A percentile compares a stretch with the other conserved stretches of the same genome.
Evolutionary conservation across 2,113 vertebrate species (phyloP).

Genomic region (Gobiocypris rarus): DNA sequence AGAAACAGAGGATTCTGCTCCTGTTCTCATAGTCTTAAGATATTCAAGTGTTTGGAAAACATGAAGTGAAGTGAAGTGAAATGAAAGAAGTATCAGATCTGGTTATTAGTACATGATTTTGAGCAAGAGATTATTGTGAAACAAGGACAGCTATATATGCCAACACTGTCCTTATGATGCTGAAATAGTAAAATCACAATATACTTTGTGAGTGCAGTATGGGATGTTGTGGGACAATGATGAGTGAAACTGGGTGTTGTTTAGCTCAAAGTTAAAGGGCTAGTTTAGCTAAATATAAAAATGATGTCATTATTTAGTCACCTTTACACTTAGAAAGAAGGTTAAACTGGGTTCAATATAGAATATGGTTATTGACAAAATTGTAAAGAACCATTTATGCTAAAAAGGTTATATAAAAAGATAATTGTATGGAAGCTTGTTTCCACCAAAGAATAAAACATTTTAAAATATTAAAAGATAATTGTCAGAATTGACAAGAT

Average conservation of each 20-base stretch:
- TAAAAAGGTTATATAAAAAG: too few species aligned
- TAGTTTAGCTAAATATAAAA: not conserved
- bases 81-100: not conserved
- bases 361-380: too few species aligned
- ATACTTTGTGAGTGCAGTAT: not conserved
- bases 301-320: not conserved
- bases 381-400: too few species aligned
- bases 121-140: conserved; percentile 48
- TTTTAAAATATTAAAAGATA: too few species aligned
- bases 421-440: too few species aligned
- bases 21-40: not conserved
- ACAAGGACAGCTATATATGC: conserved; percentile 33
- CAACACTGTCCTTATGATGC: not conserved
- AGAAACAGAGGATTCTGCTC: not conserved
- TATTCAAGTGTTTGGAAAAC: not conserved
- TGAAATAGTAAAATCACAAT: not conserved
- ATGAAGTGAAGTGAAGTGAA: not conserved
- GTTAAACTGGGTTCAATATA: too few species aligned
- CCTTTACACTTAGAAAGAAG: not conserved
- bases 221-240: not conserved
- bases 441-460: too few species aligned
- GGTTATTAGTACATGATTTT: conserved; percentile 27
- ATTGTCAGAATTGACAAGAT: too few species aligned
- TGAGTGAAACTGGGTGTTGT: not conserved
- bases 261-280: not conserved